phyloP scores from a whole-genome alignment of 2,888 invertebrate genomes.

The Amiota mariae region DNA sequence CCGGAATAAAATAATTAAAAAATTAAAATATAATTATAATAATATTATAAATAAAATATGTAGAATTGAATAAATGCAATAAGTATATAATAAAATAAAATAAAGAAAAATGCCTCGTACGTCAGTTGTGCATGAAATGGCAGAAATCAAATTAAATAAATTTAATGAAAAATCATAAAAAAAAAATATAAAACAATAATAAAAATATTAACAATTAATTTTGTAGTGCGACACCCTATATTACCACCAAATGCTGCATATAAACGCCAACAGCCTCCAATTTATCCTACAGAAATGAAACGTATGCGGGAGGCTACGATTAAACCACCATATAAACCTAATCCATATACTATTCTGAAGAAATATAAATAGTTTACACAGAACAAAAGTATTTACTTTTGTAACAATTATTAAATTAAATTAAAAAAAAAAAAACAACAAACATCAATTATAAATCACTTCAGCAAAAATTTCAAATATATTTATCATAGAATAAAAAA shows the following conservation, averaged over 20 bases:
- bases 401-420: too few species aligned
- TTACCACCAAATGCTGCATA: slow-evolving; percentile 64
- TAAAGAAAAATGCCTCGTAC: background rate
- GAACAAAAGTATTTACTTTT: too few species aligned
- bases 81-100: slow-evolving; percentile 12
- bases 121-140: background rate
- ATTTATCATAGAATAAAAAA: too few species aligned
- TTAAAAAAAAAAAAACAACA: too few species aligned
- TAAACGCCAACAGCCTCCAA: slow-evolving; percentile 61
- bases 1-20: too few species aligned
- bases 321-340: slow-evolving; percentile 66
- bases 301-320: slow-evolving; percentile 67
- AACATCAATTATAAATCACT: too few species aligned
- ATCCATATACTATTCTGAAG: slow-evolving; percentile 63
- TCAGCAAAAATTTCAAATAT: too few species aligned
- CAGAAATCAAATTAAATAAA: slow-evolving; percentile 8
- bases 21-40: too few species aligned
- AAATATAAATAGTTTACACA: slow-evolving; percentile 58
- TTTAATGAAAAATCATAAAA: slow-evolving; percentile 5
- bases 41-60: too few species aligned
- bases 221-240: slow-evolving; percentile 68
- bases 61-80: background rate
- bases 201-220: slow-evolving; percentile 41
- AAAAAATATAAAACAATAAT: slow-evolving; percentile 26
- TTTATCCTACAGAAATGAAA: slow-evolving; percentile 66